phyloP scores from a whole-genome alignment of 2,888 invertebrate genomes.

The Seladonia tumulorum region DNA sequence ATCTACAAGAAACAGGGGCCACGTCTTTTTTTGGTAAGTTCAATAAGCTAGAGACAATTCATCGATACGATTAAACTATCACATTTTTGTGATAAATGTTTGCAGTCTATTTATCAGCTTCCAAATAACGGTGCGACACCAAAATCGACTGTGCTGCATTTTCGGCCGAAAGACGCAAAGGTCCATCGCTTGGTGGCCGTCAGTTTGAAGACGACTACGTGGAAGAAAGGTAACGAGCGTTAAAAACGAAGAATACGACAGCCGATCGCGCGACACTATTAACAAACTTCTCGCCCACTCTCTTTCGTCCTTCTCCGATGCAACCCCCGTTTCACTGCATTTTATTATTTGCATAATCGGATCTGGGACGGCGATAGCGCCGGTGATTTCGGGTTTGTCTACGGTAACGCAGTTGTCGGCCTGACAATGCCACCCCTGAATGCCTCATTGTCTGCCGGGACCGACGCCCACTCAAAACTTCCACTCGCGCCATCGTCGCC shows the following conservation, averaged over 20 bases:
- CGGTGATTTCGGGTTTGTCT: constrained; percentile 83
- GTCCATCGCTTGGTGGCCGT: background rate
- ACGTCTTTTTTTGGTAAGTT: too few relatives aligned
- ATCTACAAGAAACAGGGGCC: too few relatives aligned
- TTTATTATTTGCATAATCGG: constrained; percentile 82
- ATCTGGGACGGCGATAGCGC: constrained; percentile 79
- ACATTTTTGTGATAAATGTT: too few relatives aligned
- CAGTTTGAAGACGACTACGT: background rate
- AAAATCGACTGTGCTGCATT: background rate
- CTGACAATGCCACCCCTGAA: constrained; percentile 78
- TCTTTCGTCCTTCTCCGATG: constrained; percentile 18
- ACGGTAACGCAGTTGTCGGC: constrained; percentile 81
- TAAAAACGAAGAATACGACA: constrained; percentile 27
- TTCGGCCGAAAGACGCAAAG: background rate
- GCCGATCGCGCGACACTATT: constrained; percentile 52
- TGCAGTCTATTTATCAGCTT: background rate
- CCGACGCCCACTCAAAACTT: constrained; percentile 81
- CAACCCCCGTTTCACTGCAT: constrained; percentile 55
- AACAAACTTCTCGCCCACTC: constrained; percentile 51
- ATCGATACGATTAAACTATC: too few relatives aligned
- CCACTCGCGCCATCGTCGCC: constrained; percentile 74
- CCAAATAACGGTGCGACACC: background rate
- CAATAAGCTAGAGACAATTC: too few relatives aligned
- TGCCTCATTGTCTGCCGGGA: constrained; percentile 81
- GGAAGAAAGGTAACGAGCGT: background rate